These are phyloP conservation scores for Platyura marginata DNA, from an alignment of 1,140 invertebrate species.

Conservation along the genomic window DNA sequence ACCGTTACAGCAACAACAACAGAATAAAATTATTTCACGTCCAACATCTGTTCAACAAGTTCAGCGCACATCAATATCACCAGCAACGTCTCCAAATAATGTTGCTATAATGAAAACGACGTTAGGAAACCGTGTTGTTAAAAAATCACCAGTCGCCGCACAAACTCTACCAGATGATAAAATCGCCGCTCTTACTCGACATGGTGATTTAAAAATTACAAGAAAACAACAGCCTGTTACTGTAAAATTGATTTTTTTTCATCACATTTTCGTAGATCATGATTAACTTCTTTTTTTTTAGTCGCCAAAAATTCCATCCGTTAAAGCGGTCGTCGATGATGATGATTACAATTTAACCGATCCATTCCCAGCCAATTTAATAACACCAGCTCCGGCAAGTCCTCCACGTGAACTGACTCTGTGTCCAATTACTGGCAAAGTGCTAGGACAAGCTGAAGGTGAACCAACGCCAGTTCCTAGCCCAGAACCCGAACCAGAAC, in stretches of 20 bases:
- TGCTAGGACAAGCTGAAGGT: constrained; percentile 44
- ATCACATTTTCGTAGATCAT: too few relatives aligned
- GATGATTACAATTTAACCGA: constrained; percentile 36
- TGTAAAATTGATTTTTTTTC: constrained; percentile 2
- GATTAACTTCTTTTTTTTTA: too few relatives aligned
- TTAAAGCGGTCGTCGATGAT: constrained; percentile 31
- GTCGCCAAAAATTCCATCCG: constrained; percentile 5
- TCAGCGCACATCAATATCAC: neutral
- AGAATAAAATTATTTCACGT: too few relatives aligned
- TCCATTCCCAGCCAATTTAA: too few relatives aligned
- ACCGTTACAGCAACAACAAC: too few relatives aligned
- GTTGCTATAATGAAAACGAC: neutral
- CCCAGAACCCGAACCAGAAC: neutral
- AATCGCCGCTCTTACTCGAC: constrained; percentile 20
- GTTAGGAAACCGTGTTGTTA: constrained; percentile 1
- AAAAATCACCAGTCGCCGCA: neutral
- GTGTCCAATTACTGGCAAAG: constrained; percentile 44
- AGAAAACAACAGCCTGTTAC: constrained; percentile 14
- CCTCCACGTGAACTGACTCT: constrained; percentile 45
- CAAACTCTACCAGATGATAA: constrained; percentile 17
- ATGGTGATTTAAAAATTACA: constrained; percentile 21
- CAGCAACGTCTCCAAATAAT: neutral
- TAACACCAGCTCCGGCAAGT: too few relatives aligned
- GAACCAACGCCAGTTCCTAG: constrained; percentile 29
- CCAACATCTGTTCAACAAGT: neutral